These are phyloP conservation scores for western clawed frog (Xenopus tropicalis) DNA, from an alignment of 2,113 vertebrate species.

Conservation along the genomic window DNA sequence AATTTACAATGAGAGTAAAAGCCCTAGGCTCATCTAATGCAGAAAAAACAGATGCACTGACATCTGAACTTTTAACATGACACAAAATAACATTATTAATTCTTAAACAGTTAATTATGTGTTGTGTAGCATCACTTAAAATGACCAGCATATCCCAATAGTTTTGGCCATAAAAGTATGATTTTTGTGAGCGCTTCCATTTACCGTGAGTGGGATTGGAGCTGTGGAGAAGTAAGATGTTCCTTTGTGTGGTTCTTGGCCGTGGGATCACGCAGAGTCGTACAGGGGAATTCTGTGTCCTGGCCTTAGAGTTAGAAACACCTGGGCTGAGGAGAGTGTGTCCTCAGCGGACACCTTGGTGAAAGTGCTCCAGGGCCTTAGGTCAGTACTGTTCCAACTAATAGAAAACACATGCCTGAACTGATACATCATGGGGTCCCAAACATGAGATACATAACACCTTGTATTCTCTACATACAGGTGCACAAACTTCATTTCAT, in stretches of 20 bases:
- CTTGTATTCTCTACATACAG: conserved; percentile 13
- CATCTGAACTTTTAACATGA: too few species aligned
- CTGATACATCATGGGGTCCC: neutral
- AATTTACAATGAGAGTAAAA: too few species aligned
- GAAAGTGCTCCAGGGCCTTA: conserved; percentile 25
- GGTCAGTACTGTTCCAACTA: conserved; percentile 45
- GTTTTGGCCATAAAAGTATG: neutral
- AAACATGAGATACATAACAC: neutral
- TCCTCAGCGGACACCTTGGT: conserved; percentile 33
- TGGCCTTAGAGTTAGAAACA: conserved; percentile 15
- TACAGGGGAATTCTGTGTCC: conserved; percentile 20
- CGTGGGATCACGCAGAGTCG: conserved; percentile 6
- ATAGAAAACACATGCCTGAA: conserved; percentile 52
- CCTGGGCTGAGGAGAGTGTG: conserved; percentile 6
- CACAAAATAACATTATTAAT: too few species aligned
- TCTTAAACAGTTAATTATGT: too few species aligned
- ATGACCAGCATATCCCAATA: too few species aligned
- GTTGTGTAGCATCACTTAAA: too few species aligned
- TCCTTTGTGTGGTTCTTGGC: conserved; percentile 47
- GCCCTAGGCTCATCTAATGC: too few species aligned
- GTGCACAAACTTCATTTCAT: conserved; percentile 8
- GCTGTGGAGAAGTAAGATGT: conserved; percentile 40
- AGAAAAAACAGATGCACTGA: too few species aligned
- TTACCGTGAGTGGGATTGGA: conserved; percentile 5
- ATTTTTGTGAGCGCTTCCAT: neutral